Evolutionary conservation across 2,797 vertebrate genomes (phyloP), one percentile per base, ranked within the genome.

Genomic region (Syngnathus rostellatus): DNA sequence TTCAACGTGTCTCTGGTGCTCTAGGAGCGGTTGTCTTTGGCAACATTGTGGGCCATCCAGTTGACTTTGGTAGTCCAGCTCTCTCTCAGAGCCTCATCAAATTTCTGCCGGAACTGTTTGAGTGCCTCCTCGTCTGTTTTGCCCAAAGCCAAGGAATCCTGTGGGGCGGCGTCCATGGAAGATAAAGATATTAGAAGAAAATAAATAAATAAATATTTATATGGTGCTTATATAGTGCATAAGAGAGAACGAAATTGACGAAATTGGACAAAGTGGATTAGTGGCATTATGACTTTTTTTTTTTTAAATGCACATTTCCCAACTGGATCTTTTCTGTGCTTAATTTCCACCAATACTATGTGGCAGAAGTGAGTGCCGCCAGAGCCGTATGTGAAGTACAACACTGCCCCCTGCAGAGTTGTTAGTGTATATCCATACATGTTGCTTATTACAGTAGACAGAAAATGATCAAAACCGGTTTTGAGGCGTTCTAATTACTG

Each of bases 21-120:
- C 88, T 95, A 98, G 62, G 96, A 98, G 77, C 94, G 92, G 87
- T 96, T 95, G 86, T 97, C 94, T 79, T 95, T 98, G 46, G 93
- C 93, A 77, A 99, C 94, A 12, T 96, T 98, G 84, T 99, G 97
- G 19, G 97, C 97, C 97, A 99, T 99, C 97, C 96, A 99, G 92
- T 99, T 99, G 76, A 99, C 96, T 92, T 99, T 99, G 81, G 97
- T 99, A 65, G 97, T 98, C 97, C 97, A 99, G 82, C 97, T 99
- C 85, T 99, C 97, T 81, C 96, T 87, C 72, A 99, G 91, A 0
- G 97, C 97, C 88, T 98, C 97, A 17, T 99, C 96, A 75, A 98
- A 99, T 87, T 99, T 99, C 74, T 99, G 96, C 40, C 96, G 93
- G 82, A 99, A 99, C 74, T 99, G 97, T 68, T 98, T 99, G 68